Base-by-base conservation (phyloP, 2,113 vertebrate genomes). In the Ctenodactylus gundi region DNA sequence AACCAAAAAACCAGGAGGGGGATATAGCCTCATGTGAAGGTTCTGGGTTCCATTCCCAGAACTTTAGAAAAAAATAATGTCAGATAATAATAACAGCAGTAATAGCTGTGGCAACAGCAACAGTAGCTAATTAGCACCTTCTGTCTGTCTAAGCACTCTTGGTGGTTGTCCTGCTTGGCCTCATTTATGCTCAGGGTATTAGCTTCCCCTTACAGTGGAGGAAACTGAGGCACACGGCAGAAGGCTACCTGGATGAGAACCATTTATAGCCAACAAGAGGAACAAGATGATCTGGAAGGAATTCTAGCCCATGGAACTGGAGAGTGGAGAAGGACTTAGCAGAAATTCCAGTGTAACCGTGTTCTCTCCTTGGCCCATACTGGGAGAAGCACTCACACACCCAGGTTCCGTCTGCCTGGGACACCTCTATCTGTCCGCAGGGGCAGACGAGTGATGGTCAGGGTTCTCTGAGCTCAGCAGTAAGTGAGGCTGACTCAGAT, bases 391-490 rank as follows among this genome's bases (percentile, higher is more conserved):
- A 55, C 12, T 39, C 20, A 1, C 25, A n/a, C 2, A 10, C 12
- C 27, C 12, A 51, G 57, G 2, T 84, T 65, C 49, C 55, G 3
- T 85, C 57, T 55, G 4, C 31, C 1, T 6, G 11, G 57, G n/a
- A n/a, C 21, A 11, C n/a, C n/a, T n/a, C 41, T 17, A 1, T 18
- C 41, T 65, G 10, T 60, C 51, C 72, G 25, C 20, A 51, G 29
- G 6, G 27, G 2, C 10, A 46, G 39, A 36, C 31, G 3, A 4
- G 18, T 5, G 41, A 1, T 14, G 2, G 1, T 8, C 49, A n/a
- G 3, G 49, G 1, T 65, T 36, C 46, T 51, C n/a, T 1, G 49
- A 60, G 4, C 39, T 75, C 80, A 18, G 25, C 7, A 8, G 6
- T 7, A 36, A 6, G 14, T 58, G 34, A 21, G 4, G 46, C 44